Evolutionary conservation across 2,888 invertebrate species (phyloP).

Genomic region (Leptarthrus brevirostris): DNA sequence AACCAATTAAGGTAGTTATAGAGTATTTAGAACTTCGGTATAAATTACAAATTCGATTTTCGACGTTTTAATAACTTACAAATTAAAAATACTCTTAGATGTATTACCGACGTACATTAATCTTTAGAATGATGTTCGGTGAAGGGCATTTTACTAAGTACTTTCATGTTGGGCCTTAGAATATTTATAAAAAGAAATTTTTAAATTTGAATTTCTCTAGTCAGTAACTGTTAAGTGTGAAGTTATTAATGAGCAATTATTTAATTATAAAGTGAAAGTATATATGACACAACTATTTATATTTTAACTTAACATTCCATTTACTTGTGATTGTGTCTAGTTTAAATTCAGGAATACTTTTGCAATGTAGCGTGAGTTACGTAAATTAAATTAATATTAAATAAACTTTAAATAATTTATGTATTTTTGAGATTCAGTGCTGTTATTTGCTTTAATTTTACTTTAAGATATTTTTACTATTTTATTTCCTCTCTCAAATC

Average conservation of each 20-base stretch:
- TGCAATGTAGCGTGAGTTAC: conserved; percentile 8
- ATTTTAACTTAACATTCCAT: background rate
- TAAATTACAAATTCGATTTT: background rate
- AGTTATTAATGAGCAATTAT: conserved; percentile 3
- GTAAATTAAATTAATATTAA: conserved; percentile 28
- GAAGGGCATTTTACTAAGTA: conserved; percentile 32
- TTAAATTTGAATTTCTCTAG: conserved; percentile 43
- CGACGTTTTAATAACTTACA: background rate
- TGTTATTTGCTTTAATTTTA: background rate
- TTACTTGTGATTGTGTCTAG: conserved; percentile 8
- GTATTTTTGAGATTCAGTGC: conserved; percentile 6
- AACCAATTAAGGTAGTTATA: background rate
- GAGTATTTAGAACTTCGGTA: background rate
- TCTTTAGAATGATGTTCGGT: background rate
- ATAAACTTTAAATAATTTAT: background rate
- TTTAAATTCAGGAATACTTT: background rate
- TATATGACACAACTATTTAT: background rate
- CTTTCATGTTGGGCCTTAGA: conserved; percentile 43
- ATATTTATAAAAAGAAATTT: conserved; percentile 19
- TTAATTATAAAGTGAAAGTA: background rate
- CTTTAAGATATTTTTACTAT: conserved; percentile 23
- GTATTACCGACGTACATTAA: background rate
- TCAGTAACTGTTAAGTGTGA: conserved; percentile 42
- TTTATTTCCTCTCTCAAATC: conserved; percentile 44
- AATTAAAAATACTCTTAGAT: conserved; percentile 31